Evolutionary conservation across 2,113 vertebrate genomes (phyloP).

Genomic region (Coryphaenoides rupestris): DNA sequence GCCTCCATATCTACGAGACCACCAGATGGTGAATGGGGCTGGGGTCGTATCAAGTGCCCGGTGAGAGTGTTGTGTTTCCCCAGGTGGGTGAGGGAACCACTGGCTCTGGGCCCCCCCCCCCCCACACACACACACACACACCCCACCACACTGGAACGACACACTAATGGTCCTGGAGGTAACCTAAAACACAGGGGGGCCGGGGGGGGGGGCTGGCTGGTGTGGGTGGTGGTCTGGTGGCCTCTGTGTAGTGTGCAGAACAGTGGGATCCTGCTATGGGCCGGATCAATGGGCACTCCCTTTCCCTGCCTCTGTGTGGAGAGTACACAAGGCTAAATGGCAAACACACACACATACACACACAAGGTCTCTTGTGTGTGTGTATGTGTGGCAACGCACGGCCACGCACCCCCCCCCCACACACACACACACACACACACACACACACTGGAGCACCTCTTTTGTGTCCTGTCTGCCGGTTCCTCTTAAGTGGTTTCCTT

Average conservation of each 20-base stretch:
- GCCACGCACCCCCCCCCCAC: no score
- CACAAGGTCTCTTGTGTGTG: no score
- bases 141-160: slow-evolving; percentile 32
- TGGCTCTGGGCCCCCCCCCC: no score
- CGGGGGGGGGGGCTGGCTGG: no score
- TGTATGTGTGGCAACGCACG: no score
- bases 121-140: no score
- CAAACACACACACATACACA: not conserved
- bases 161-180: slow-evolving; percentile 48
- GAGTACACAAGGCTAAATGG: not conserved
- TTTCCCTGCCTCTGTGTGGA: not conserved
- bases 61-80: slow-evolving; percentile 51
- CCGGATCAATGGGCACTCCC: slow-evolving; percentile 6
- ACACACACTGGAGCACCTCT: slow-evolving; percentile 6
- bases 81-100: slow-evolving; percentile 44
- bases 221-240: slow-evolving; percentile 16
- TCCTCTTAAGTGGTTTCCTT: slow-evolving; percentile 32
- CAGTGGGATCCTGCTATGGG: slow-evolving; percentile 9
- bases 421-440: no score
- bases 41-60: slow-evolving; percentile 13
- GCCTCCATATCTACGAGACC: slow-evolving; percentile 3
- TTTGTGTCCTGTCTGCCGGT: not conserved
- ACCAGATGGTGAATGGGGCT: slow-evolving; percentile 44
- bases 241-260: slow-evolving; percentile 45
- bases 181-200: slow-evolving; percentile 53